Conservation (phyloP, 2,797 vertebrate species). For the Potorous gilbertii region DNA sequence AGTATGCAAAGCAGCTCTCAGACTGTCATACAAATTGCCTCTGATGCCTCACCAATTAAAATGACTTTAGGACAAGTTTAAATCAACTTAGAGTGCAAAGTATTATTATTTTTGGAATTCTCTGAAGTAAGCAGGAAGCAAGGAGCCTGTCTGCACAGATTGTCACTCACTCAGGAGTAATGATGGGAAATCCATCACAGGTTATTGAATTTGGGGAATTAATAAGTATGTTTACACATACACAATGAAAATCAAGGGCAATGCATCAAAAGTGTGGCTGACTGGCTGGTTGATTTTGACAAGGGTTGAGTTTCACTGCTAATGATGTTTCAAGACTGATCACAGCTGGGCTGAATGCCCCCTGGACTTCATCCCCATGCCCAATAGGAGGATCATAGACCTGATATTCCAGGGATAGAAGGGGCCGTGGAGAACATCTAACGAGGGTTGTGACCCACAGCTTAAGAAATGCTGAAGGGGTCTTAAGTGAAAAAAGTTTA, state of each 20-base stretch:
- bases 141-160: constrained; percentile 69
- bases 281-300: constrained; percentile 53
- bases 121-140: constrained; percentile 51
- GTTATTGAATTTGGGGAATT: constrained; percentile 78
- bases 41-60: constrained; percentile 80
- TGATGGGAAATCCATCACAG: constrained; percentile 80
- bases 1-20: constrained; percentile 66
- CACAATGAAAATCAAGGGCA: neutral
- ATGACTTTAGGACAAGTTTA: constrained; percentile 81
- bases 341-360: constrained; percentile 15
- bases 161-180: constrained; percentile 80
- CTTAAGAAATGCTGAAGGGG: too few relatives aligned
- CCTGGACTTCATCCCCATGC: neutral
- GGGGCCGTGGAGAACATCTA: neutral
- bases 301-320: constrained; percentile 72
- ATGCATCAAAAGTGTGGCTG: constrained; percentile 23
- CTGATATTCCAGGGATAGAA: neutral
- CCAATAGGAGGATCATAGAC: neutral
- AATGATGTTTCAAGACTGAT: constrained; percentile 73
- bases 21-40: constrained; percentile 79
- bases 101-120: constrained; percentile 72
- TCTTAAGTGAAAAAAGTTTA: too few relatives aligned
- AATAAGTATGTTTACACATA: constrained; percentile 75
- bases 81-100: constrained; percentile 78
- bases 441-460: neutral